Evolutionary conservation across 2,113 vertebrate species (phyloP).

Genomic region (Hemiscyllium ocellatum): DNA sequence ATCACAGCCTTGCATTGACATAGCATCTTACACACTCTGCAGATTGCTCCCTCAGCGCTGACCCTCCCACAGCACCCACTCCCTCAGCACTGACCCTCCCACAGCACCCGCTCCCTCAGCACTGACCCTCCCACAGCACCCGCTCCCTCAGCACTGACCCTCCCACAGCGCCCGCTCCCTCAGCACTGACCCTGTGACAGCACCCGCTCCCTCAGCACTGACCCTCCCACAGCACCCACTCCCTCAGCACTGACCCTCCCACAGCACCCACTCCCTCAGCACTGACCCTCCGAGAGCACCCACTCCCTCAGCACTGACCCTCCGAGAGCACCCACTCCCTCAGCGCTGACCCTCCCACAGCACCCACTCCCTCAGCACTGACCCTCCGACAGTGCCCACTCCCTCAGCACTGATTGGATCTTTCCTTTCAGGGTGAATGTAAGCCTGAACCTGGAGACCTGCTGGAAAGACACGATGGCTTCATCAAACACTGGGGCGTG

Average conservation of each 20-base stretch:
- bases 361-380: neutral
- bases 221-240: neutral
- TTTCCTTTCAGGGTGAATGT: neutral
- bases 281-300: neutral
- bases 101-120: too few species aligned
- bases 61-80: neutral
- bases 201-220: neutral
- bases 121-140: neutral
- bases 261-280: neutral
- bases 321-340: neutral
- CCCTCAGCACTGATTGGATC: neutral
- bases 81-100: neutral
- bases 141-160: neutral
- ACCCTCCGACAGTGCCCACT: neutral
- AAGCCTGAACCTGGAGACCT: neutral
- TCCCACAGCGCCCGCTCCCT: too few species aligned
- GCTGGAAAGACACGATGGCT: neutral
- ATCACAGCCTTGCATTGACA: too few species aligned
- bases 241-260: too few species aligned
- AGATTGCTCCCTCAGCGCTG: too few species aligned
- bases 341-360: neutral
- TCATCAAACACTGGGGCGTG: neutral
- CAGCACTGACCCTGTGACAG: too few species aligned
- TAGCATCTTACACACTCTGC: too few species aligned
- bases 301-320: too few species aligned